Conservation (phyloP, 1,140 invertebrate genomes). For the Penaeus vannamei region DNA sequence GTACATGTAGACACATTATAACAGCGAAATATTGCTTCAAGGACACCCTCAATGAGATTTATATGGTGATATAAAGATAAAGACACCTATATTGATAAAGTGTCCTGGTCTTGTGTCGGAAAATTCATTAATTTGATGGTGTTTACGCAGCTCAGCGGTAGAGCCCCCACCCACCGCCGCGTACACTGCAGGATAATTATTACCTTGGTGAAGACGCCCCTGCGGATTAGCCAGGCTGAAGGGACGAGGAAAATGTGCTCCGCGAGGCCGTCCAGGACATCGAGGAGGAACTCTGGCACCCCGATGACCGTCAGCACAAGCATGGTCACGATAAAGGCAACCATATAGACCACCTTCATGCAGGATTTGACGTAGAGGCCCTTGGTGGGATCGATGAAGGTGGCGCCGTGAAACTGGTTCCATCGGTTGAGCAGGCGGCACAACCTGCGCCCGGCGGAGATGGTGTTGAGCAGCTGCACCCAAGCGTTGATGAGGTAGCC, state of each 20-base stretch:
- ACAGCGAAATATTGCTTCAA: too few relatives aligned
- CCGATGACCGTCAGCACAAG: background rate
- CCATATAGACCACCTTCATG: slow-evolving; percentile 49
- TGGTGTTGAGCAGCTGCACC: slow-evolving; percentile 27
- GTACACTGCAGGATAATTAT: background rate
- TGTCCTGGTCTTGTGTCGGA: background rate
- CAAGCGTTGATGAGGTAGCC: slow-evolving; percentile 58
- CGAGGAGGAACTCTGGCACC: slow-evolving; percentile 17
- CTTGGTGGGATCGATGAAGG: slow-evolving; percentile 5
- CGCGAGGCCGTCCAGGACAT: slow-evolving; percentile 49
- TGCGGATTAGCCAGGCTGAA: background rate
- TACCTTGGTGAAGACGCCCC: background rate
- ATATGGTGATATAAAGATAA: too few relatives aligned
- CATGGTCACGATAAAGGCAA: slow-evolving; percentile 47
- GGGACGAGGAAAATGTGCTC: slow-evolving; percentile 46
- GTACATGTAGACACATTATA: too few relatives aligned
- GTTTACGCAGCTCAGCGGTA: too few relatives aligned
- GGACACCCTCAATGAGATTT: too few relatives aligned
- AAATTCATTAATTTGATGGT: background rate
- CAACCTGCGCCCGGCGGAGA: background rate
- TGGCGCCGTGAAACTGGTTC: background rate
- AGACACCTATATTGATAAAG: too few relatives aligned
- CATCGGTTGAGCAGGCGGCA: slow-evolving; percentile 36
- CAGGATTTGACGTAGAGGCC: background rate
- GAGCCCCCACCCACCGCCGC: too few relatives aligned